Percentiles rank a stretch among this genome's conserved stretches.
Evolutionary conservation across 1,140 invertebrate species (phyloP).

Genomic region (Nephila pilipes): DNA sequence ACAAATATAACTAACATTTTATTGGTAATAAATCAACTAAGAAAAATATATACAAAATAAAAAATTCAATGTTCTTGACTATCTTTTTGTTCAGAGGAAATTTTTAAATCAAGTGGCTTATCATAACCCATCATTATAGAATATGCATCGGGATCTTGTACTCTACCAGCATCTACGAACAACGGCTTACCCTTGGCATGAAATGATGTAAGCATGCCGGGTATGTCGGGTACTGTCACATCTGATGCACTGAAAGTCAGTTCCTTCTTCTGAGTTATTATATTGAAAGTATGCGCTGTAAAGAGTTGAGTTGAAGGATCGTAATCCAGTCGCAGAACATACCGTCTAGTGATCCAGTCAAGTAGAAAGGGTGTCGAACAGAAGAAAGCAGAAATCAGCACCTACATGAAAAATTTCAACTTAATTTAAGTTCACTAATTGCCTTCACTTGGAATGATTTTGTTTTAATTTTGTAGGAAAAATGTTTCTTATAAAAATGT

Average conservation of each 20-base stretch:
- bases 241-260: constrained; percentile 88
- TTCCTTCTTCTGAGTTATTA: constrained; percentile 81
- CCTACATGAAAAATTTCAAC: neutral
- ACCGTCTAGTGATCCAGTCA: constrained; percentile 91
- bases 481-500: too few relatives aligned
- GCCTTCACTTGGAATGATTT: too few relatives aligned
- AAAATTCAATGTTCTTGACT: too few relatives aligned
- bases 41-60: too few relatives aligned
- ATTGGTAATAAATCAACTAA: too few relatives aligned
- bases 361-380: constrained; percentile 91
- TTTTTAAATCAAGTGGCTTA: constrained; percentile 91
- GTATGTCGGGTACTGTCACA: constrained; percentile 88
- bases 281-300: constrained; percentile 73
- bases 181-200: constrained; percentile 86
- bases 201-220: constrained; percentile 91
- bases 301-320: constrained; percentile 81
- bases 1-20: too few relatives aligned
- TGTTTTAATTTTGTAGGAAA: too few relatives aligned
- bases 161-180: constrained; percentile 88
- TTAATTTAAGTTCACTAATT: too few relatives aligned
- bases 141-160: constrained; percentile 88
- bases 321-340: constrained; percentile 89
- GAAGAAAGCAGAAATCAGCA: constrained; percentile 88
- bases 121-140: constrained; percentile 93
- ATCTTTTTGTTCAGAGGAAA: neutral